A percentile compares a stretch with the other conserved stretches of the same genome.
Conservation (phyloP, 2,888 invertebrate genomes). For the Conops quadrifasciatus region DNA sequence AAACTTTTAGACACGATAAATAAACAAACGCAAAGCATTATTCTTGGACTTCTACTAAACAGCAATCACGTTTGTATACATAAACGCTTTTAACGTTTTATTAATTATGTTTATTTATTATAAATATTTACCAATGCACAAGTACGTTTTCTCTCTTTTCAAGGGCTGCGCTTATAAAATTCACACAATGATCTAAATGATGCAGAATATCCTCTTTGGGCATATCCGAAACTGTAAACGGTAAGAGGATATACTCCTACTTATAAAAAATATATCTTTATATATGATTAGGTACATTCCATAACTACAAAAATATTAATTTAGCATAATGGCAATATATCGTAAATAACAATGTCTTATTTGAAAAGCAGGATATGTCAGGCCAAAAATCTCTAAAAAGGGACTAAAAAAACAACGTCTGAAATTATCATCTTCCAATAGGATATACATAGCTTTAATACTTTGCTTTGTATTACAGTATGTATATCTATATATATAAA, state of each 20-base stretch:
- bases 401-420: no score
- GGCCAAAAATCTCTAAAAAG: no score
- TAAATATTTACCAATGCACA: conserved; percentile 89
- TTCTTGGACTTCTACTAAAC: background rate
- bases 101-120: conserved; percentile 22
- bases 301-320: no score
- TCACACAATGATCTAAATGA: conserved; percentile 78
- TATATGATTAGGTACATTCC: background rate
- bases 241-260: background rate
- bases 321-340: no score
- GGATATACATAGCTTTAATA: no score
- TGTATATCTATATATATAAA: no score
- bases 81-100: no score
- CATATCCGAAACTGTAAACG: conserved; percentile 76
- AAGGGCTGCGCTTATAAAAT: conserved; percentile 78
- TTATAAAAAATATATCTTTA: background rate
- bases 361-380: no score
- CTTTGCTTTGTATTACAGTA: no score
- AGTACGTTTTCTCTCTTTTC: conserved; percentile 74
- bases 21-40: background rate
- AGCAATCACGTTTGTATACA: background rate
- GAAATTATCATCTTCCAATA: no score
- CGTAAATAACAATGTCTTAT: no score
- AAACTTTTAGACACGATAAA: no score
- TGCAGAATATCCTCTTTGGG: conserved; percentile 85